phyloP scores from a whole-genome alignment of 1,140 invertebrate genomes.

The Ganaspis sp. region DNA sequence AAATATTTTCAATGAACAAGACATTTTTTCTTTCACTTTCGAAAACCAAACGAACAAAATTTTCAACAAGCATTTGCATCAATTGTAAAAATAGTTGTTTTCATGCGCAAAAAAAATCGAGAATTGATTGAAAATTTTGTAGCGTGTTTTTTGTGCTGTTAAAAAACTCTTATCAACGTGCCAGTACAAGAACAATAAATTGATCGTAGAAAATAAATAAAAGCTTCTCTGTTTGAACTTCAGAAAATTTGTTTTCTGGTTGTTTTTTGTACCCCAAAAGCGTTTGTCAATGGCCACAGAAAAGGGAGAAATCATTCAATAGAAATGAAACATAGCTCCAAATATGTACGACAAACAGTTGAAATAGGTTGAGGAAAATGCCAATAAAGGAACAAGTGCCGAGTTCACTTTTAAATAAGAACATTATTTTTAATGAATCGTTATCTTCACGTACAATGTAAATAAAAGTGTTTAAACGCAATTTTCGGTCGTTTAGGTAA shows the following conservation, averaged over 20 bases:
- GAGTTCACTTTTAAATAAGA: background rate
- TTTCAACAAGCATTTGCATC: no score
- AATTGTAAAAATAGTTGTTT: no score
- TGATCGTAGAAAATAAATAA: no score
- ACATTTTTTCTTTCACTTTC: no score
- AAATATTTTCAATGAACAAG: no score
- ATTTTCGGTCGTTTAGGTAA: background rate
- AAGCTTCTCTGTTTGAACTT: no score
- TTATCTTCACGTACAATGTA: background rate
- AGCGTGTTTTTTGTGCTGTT: no score
- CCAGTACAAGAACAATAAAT: no score
- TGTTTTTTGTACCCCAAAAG: background rate
- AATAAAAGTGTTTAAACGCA: background rate
- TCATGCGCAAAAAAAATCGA: no score
- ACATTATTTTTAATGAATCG: background rate
- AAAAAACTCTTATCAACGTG: no score
- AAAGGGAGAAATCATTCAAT: slow-evolving; percentile 14
- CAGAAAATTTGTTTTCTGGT: background rate
- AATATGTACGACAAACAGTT: slow-evolving; percentile 3
- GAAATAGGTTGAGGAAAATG: background rate
- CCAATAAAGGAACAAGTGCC: slow-evolving; percentile 19
- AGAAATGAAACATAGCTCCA: slow-evolving; percentile 5
- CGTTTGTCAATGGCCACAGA: slow-evolving; percentile 5
- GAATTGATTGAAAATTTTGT: no score
- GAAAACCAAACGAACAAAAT: no score